phyloP scores from a whole-genome alignment of 1,140 invertebrate genomes.

The Scaptodrosophila lebanonensis region DNA sequence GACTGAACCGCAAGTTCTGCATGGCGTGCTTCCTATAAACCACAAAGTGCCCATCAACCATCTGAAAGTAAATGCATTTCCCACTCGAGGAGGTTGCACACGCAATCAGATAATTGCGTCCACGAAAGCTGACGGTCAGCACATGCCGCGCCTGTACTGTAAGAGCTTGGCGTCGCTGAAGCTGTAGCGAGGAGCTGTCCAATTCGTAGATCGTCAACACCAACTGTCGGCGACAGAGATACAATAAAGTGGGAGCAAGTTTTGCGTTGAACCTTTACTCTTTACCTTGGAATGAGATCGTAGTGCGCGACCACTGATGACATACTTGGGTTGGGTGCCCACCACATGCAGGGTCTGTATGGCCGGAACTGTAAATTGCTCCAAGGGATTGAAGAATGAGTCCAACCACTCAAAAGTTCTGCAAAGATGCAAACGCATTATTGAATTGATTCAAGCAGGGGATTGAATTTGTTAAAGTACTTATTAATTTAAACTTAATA shows the following conservation, averaged over 20 bases:
- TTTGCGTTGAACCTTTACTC: neutral
- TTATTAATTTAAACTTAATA: no score
- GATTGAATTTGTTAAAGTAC: no score
- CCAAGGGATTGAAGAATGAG: slow-evolving; percentile 62
- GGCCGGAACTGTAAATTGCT: slow-evolving; percentile 51
- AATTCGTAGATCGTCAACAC: slow-evolving; percentile 53
- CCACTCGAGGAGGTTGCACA: slow-evolving; percentile 23
- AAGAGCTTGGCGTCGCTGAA: slow-evolving; percentile 47
- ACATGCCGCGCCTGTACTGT: slow-evolving; percentile 45
- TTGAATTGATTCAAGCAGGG: neutral
- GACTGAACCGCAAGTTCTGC: slow-evolving; percentile 36
- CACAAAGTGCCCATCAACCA: slow-evolving; percentile 59
- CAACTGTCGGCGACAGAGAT: slow-evolving; percentile 21
- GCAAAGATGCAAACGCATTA: neutral
- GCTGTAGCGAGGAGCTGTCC: slow-evolving; percentile 6
- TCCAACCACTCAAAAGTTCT: slow-evolving; percentile 70
- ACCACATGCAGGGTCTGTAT: slow-evolving; percentile 47
- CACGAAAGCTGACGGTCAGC: slow-evolving; percentile 38
- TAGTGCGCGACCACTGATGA: slow-evolving; percentile 45
- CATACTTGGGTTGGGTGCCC: slow-evolving; percentile 41
- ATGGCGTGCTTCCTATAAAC: slow-evolving; percentile 41
- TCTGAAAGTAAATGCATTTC: slow-evolving; percentile 47
- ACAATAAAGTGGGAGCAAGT: neutral
- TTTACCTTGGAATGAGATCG: slow-evolving; percentile 52
- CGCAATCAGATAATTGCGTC: slow-evolving; percentile 51